Evolutionary conservation across 2,888 invertebrate species (phyloP), one percentile per base, ranked within the genome.

Genomic region (Zaprionus bogoriensis): DNA sequence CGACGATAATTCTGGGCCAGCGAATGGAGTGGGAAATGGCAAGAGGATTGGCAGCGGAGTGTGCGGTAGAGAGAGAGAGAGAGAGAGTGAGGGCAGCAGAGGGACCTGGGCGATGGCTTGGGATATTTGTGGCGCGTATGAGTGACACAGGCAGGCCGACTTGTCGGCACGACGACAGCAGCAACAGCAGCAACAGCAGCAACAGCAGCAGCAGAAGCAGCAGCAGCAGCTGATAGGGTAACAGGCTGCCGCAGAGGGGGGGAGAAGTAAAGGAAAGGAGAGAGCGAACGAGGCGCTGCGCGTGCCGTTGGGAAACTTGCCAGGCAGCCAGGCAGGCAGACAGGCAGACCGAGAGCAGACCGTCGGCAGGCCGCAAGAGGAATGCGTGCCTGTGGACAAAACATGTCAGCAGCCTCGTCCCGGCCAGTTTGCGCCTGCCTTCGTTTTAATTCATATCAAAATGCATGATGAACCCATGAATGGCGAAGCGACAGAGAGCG

Each of bases 301-400:
- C 87, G 86, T 82, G 87, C 87, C 83, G 83, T 87, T 82, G 87
- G 87, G 82, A 87, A 87, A 82, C 55, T 85, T 82, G 82, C 83
- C 81, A 54, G 38, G 10, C 51, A 60, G 46, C 44, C 63, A 51
- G 48, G 45, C 47, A 48, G 12, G 28, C 71, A 50, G 44, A 38
- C 22, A 44, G 32, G 36, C 39, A 27, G 59, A 36, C 58, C 69
- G 55, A 39, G 77, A n/a, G 53, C 62, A 36, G 19, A 23, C 38
- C 57, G 17, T 5, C 30, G 28, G 10, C 12, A 25, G 41, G 66
- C 69, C 85, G 63, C 85, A 76, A 74, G 74, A 82, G 80, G 80
- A 79, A 82, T 82, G 82, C 82, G 82, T 85, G 87, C 82, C 86
- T 82, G 82, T 82, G 82, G 82, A 82, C 86, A 87, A 85, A 82